These are phyloP conservation scores for Sylvia atricapilla DNA, from an alignment of 2,113 vertebrate species.

Conservation along the genomic window DNA sequence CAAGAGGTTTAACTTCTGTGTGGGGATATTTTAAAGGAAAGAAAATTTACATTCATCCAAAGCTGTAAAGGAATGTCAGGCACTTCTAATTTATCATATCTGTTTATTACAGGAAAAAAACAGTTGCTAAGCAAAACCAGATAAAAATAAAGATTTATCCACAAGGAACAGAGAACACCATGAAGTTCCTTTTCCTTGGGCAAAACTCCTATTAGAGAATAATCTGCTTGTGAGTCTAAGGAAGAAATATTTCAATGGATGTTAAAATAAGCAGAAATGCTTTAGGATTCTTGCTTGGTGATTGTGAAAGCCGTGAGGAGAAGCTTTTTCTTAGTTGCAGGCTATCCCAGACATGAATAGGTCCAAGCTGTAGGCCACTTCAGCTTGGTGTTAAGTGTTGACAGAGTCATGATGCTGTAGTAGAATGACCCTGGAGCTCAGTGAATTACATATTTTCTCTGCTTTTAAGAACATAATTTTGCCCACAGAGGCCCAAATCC, in stretches of 20 bases:
- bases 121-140: background rate
- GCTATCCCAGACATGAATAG: background rate
- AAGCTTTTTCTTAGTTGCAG: background rate
- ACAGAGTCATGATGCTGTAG: background rate
- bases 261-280: background rate
- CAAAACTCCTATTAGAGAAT: background rate
- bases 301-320: background rate
- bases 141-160: background rate
- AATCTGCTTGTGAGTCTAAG: background rate
- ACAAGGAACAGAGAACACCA: background rate
- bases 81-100: background rate
- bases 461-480: background rate
- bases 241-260: background rate
- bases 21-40: background rate
- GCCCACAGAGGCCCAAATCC: background rate
- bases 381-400: background rate
- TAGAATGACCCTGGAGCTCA: accelerated
- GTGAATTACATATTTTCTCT: background rate
- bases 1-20: background rate
- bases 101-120: background rate
- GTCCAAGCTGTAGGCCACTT: background rate
- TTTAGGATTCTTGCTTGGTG: background rate
- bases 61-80: background rate
- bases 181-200: background rate
- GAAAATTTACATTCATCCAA: background rate